These are phyloP conservation scores for Anticlea derivata DNA, from an alignment of 2,888 invertebrate species.

Conservation along the genomic window DNA sequence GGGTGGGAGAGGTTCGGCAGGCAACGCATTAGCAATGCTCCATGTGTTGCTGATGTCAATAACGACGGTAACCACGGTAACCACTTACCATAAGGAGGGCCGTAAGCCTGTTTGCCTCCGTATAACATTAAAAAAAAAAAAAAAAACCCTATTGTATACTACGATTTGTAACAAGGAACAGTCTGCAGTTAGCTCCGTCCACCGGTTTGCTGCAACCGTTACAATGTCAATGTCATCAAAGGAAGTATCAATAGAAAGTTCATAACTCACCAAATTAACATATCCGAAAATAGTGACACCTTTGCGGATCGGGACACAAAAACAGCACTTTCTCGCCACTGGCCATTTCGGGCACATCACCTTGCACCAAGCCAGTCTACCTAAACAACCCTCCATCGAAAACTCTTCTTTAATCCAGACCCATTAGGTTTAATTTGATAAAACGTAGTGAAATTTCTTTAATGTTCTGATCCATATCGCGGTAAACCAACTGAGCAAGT, in stretches of 20 bases:
- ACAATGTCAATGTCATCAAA: not conserved
- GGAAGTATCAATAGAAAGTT: not conserved
- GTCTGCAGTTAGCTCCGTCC: not conserved
- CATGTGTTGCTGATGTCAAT: too few relatives aligned
- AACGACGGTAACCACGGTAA: too few relatives aligned
- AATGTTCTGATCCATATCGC: constrained; percentile 22
- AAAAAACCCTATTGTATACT: too few relatives aligned
- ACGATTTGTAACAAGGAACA: too few relatives aligned
- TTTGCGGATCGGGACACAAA: constrained; percentile 60
- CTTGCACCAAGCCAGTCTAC: constrained; percentile 47
- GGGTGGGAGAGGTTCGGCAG: too few relatives aligned
- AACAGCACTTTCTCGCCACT: constrained; percentile 61
- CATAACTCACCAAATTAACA: constrained; percentile 61
- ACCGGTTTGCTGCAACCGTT: not conserved
- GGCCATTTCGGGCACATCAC: constrained; percentile 49
- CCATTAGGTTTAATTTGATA: constrained; percentile 1
- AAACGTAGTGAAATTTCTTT: not conserved
- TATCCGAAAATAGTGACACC: constrained; percentile 67
- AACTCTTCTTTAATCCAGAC: constrained; percentile 26
- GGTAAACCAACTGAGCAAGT: constrained; percentile 36
- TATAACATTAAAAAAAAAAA: too few relatives aligned
- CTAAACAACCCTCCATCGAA: constrained; percentile 35
- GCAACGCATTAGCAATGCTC: too few relatives aligned
- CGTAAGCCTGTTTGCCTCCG: too few relatives aligned
- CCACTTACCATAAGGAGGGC: too few relatives aligned